phyloP scores from a whole-genome alignment of 2,888 invertebrate genomes.

The Stegana nigrithorax region DNA sequence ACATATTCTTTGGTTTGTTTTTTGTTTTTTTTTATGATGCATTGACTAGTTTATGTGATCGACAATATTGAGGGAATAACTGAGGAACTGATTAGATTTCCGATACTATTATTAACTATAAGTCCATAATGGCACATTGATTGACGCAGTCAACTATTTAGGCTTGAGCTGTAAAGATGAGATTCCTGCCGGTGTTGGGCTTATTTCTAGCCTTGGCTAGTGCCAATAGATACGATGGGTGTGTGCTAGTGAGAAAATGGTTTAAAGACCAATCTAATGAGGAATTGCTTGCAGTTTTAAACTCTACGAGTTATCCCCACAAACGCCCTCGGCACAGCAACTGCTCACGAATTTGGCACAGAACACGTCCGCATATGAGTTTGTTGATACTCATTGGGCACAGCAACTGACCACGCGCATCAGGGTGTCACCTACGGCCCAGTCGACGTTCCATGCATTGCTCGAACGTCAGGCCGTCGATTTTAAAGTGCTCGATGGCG shows the following conservation, averaged over 20 bases:
- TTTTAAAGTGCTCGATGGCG: constrained; percentile 38
- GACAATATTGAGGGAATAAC: too few species aligned
- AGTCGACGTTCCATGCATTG: constrained; percentile 38
- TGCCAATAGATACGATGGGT: constrained; percentile 41
- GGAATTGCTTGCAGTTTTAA: background rate
- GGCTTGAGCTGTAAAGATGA: constrained; percentile 32
- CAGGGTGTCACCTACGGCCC: constrained; percentile 51
- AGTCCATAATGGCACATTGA: too few species aligned
- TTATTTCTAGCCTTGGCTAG: constrained; percentile 17
- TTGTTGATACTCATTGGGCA: constrained; percentile 23
- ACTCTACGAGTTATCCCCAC: constrained; percentile 42
- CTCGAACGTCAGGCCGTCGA: constrained; percentile 28
- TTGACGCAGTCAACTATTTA: too few species aligned
- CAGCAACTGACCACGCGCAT: constrained; percentile 30
- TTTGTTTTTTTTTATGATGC: too few species aligned
- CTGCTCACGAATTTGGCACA: constrained; percentile 33
- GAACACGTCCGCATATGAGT: constrained; percentile 43
- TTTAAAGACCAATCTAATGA: too few species aligned
- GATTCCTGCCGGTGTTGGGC: background rate
- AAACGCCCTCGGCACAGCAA: constrained; percentile 14
- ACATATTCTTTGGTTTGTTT: too few species aligned
- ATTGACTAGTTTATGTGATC: too few species aligned
- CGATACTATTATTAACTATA: too few species aligned
- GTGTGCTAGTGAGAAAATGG: constrained; percentile 18
- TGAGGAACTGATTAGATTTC: constrained; percentile 8